Base-by-base conservation (phyloP, 2,113 vertebrate genomes). In the Misgurnus anguillicaudatus region DNA sequence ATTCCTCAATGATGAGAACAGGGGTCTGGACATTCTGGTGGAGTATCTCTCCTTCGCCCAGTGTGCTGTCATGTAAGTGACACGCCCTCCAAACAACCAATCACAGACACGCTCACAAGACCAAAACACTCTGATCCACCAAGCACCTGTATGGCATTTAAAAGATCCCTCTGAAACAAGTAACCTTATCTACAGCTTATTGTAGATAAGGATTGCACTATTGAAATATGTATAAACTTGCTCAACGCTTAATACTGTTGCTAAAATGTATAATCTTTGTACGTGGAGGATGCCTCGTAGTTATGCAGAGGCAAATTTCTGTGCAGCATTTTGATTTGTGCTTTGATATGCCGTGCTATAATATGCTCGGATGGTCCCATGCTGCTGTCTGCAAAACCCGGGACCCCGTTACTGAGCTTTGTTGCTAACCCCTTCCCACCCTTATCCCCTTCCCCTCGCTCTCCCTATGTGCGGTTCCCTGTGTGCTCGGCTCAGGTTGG, bases 1-100 rank as follows among this genome's bases (percentile, higher is more conserved):
- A 88, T 99, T 99, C 91, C 94, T 99, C 80, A 99, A 96, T 17
- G 95, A 97, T 41, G 97, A 97, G 77, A 99, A 99, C 94, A 94
- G 95, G 89, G 97, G 97, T 58, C 91, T 99, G 87, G 96, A 98
- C 4, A 93, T 97, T 84, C 88, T 99, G 91, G 96, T 99, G 91
- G 95, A 98, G 87, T 98, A 98, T 86, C 92, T 99, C 75, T 98
- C 96, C 76, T 99, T 99, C 68, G 96, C 97, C 64, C 97, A 98
- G 83, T 97, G 94, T 13, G 94, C 96, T 0, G 95, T 99, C 88
- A 96, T 96, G 96, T 99, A 91, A 98, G 96, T 97, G 83, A 57
- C 41, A 24, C 70, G 31, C 14, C 17, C 31, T 76, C 36, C 17
- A 75, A 62, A 48, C 55, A 75, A 6, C 53, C 38, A 58, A 58